phyloP scores from a whole-genome alignment of 2,888 invertebrate species.

The Andrena trimmerana region DNA sequence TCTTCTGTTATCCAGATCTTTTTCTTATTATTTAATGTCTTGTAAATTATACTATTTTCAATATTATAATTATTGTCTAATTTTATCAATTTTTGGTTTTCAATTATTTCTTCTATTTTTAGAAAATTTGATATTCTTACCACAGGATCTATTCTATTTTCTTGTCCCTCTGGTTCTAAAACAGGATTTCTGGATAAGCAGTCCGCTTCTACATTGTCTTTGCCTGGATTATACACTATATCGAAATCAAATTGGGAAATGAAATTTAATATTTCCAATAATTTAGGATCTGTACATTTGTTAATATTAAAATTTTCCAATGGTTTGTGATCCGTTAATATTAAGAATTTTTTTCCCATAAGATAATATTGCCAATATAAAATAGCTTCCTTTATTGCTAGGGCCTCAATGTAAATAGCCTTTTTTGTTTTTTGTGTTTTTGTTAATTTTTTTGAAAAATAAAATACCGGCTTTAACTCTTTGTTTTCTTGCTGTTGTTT shows the following conservation, averaged over 20 bases:
- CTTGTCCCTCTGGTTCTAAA: not conserved
- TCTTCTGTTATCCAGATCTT: too few species aligned
- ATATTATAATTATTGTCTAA: too few species aligned
- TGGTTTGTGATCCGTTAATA: conserved; percentile 28
- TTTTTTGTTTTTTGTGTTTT: too few species aligned
- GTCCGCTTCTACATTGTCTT: not conserved
- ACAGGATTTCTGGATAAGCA: not conserved
- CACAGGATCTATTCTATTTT: not conserved
- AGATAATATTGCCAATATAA: conserved; percentile 69
- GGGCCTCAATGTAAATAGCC: too few species aligned
- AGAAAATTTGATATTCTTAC: conserved; percentile 23
- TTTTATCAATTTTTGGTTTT: conserved; percentile 26
- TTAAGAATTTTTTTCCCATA: conserved; percentile 39
- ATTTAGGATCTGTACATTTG: conserved; percentile 68
- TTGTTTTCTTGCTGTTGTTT: too few species aligned
- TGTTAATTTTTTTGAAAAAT: too few species aligned
- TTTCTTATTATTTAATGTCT: too few species aligned
- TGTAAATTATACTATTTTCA: too few species aligned
- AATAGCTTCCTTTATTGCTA: conserved; percentile 63
- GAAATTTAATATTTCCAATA: conserved; percentile 62
- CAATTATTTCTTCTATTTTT: conserved; percentile 30
- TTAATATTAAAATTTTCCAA: conserved; percentile 63
- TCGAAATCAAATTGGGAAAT: conserved; percentile 51
- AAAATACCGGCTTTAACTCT: too few species aligned
- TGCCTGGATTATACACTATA: conserved; percentile 57